Conservation (phyloP, 2,888 invertebrate genomes). For the Uloborus plumipes region DNA sequence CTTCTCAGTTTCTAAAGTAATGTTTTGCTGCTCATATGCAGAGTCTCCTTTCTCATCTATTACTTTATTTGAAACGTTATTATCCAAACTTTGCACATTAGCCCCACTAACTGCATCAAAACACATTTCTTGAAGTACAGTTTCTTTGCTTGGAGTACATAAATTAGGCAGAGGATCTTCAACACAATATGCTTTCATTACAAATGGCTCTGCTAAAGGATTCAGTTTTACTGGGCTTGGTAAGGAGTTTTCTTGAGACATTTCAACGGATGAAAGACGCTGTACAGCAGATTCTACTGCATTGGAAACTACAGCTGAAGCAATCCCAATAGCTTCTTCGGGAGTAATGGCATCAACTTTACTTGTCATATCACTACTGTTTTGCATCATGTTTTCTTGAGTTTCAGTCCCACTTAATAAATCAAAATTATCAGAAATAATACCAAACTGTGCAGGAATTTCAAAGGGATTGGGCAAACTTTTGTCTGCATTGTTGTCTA, state of each 20-base stretch:
- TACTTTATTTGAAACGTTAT: no score
- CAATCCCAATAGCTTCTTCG: slow-evolving; percentile 50
- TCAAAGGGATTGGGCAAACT: not conserved
- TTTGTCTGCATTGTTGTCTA: not conserved
- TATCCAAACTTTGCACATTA: no score
- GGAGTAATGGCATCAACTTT: slow-evolving; percentile 6
- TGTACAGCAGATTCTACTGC: slow-evolving; percentile 56
- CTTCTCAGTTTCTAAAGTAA: no score
- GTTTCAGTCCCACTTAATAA: not conserved
- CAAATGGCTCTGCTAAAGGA: slow-evolving; percentile 55
- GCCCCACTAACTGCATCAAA: no score
- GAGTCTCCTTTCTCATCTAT: no score
- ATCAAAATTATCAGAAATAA: not conserved
- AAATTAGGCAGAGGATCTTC: not conserved
- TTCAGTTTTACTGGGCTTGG: slow-evolving; percentile 17
- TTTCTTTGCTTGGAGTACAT: no score
- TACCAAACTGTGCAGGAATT: not conserved
- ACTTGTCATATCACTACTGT: not conserved
- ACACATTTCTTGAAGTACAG: no score
- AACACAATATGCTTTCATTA: slow-evolving; percentile 40
- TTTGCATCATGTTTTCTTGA: not conserved
- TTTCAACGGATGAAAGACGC: slow-evolving; percentile 21
- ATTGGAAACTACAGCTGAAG: slow-evolving; percentile 48
- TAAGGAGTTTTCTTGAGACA: not conserved
- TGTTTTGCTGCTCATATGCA: no score